Base-by-base conservation (phyloP, 2,113 vertebrate species). In the Romanogobio albipinnatus region DNA sequence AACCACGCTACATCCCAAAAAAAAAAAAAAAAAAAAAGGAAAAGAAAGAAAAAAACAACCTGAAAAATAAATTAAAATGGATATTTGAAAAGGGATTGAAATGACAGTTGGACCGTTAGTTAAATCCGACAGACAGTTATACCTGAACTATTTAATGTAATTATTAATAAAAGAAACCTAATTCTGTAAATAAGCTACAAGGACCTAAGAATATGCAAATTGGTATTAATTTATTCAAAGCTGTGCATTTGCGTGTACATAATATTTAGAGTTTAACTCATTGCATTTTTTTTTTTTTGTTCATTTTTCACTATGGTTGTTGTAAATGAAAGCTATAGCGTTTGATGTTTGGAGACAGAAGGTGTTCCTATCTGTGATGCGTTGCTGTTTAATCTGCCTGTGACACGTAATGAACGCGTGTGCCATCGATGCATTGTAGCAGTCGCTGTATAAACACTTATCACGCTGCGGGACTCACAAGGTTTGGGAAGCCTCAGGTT, bases 171-270 rank as follows among this genome's bases (percentile, higher is more conserved):
- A 95, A 94, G 93, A 96, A 95, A 95, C 93, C 89, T 97, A 96
- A 96, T 96, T 97, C 94, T 99, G 98, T 99, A 99, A 97, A 99
- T 99, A 98, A 96, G 96, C 96, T 97, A 96, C 95, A 95, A 95
- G 95, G 93, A 96, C 96, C 96, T 95, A 97, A 96, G 95, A 97
- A 97, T 98, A 98, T 97, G 96, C 97, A 98, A 96, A 98, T 97
- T 95, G 95, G 96, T 98, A 98, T 99, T 99, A 99, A 99, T 99
- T 99, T 99, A 99, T 99, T 99, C 96, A 96, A 95, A 96, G 92
- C 95, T 99, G 98, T 99, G 98, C 96, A 99, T 96, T 96, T 95
- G 94, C 94, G 94, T 99, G 98, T 99, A 98, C 94, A 98, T 95
- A 96, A 95, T 98, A 97, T 97, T 95, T 97, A 93, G 95, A 98